Base-by-base conservation (phyloP, 2,888 invertebrate species). In the Eupelmus urozonus region DNA sequence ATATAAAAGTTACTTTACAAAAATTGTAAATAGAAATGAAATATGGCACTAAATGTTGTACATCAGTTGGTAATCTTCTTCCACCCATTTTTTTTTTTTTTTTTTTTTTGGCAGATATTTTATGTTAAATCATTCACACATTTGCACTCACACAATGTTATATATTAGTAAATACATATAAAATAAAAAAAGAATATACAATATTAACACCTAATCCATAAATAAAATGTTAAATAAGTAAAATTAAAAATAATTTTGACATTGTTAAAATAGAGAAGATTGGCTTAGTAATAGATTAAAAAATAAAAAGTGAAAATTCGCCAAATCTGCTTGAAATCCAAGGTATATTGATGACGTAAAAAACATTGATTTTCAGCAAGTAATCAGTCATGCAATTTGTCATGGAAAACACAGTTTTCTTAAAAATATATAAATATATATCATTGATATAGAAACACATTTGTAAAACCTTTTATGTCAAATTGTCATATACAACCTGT, bases 401-500 rank as follows among this genome's bases (percentile, higher is more conserved):
- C n/a, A 71, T 27, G 51, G 20, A 60, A 71, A 55, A 66, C 55
- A 65, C 34, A 29, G 42, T 27, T 69, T 53, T 71, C 60, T 74
- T 62, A 65, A 78, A 79, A 75, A 70, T 71, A 79, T 25, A 49
- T 34, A 69, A 74, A 42, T 70, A 76, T 75, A 55, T 62, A 70
- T 65, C 60, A 51, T 55, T 62, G 55, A 25, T 69, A 69, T 59
- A 65, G 20, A 73, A 62, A 72, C 49, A 79, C 27, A 60, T 65
- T 27, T 79, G 9, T 67, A 77, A 45, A 67, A 73, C 65, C 63
- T 76, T 74, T 49, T 85, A 85, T 86, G 88, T 89, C 87, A 87
- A 85, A 69, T 86, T 84, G 89, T 89, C 88, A 82, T 85, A 88
- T 87, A 88, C 87, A 88, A 88, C 88, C 88, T 89, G 88, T 87